phyloP scores from a whole-genome alignment of 2,113 vertebrate genomes.

The Phyllopteryx taeniolatus region DNA sequence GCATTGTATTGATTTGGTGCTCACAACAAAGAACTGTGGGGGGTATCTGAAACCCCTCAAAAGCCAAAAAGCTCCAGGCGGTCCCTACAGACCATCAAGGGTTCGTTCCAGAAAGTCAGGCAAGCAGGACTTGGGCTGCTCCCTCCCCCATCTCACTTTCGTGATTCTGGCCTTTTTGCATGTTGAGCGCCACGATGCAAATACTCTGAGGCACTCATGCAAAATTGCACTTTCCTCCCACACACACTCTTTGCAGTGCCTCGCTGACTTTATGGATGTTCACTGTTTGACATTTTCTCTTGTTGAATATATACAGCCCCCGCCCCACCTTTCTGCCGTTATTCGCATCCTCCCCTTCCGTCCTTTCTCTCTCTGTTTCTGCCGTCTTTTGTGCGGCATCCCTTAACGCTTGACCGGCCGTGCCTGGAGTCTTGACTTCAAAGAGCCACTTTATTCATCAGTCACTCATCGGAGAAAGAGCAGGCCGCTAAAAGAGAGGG shows the following conservation, averaged over 20 bases:
- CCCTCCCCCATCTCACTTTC: constrained; percentile 14
- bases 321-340: constrained; percentile 8
- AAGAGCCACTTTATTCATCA: constrained; percentile 74
- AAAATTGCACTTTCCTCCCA: constrained; percentile 30
- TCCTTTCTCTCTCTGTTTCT: constrained; percentile 16
- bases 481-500: constrained; percentile 59
- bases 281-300: constrained; percentile 52
- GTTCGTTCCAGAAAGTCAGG: constrained; percentile 18
- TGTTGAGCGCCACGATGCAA: constrained; percentile 44
- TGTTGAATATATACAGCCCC: constrained; percentile 40
- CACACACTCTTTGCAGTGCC: constrained; percentile 24
- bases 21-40: constrained; percentile 1
- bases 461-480: constrained; percentile 65
- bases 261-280: constrained; percentile 56
- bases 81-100: constrained; percentile 13
- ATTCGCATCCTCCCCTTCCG: constrained; percentile 24
- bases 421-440: constrained; percentile 75
- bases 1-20: neutral
- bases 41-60: constrained; percentile 13
- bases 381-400: constrained; percentile 61
- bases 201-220: constrained; percentile 37
- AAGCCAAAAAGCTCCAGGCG: constrained; percentile 5
- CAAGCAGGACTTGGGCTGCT: neutral
- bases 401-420: constrained; percentile 69
- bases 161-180: constrained; percentile 39